Evolutionary conservation across 2,888 invertebrate species (phyloP).

Genomic region (Nemotelus pantherinus): DNA sequence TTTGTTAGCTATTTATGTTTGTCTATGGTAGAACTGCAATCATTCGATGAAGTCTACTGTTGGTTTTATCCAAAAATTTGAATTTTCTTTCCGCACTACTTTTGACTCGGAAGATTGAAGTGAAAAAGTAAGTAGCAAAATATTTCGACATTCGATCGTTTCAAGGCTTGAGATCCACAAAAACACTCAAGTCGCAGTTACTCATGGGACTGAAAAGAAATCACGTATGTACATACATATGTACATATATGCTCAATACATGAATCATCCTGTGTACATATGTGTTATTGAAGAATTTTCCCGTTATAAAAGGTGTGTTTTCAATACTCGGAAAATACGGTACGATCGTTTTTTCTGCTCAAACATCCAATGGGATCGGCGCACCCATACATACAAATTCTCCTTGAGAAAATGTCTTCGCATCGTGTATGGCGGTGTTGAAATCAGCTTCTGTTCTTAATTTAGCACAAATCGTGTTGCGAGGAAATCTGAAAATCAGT

Average conservation of each 20-base stretch:
- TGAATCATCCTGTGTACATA: background rate
- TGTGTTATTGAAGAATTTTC: slow-evolving; percentile 25
- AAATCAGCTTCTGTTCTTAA: slow-evolving; percentile 47
- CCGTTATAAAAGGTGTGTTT: slow-evolving; percentile 39
- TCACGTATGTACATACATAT: background rate
- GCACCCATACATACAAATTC: slow-evolving; percentile 17
- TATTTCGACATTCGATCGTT: background rate
- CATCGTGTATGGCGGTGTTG: slow-evolving; percentile 8
- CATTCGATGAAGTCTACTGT: too few species aligned
- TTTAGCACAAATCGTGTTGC: slow-evolving; percentile 48
- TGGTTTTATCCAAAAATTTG: too few species aligned
- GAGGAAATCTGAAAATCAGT: slow-evolving; percentile 49
- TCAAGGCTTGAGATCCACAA: too few species aligned
- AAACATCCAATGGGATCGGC: slow-evolving; percentile 32
- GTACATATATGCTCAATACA: background rate
- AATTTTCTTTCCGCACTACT: too few species aligned
- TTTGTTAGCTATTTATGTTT: too few species aligned
- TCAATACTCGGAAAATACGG: slow-evolving; percentile 21
- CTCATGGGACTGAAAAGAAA: too few species aligned
- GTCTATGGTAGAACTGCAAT: too few species aligned
- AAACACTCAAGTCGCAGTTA: too few species aligned
- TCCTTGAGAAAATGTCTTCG: slow-evolving; percentile 7
- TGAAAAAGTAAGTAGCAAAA: background rate
- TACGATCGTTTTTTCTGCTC: background rate
- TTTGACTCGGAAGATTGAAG: too few species aligned